Conservation (phyloP, 2,888 invertebrate genomes). For the Platycnemis pennipes region DNA sequence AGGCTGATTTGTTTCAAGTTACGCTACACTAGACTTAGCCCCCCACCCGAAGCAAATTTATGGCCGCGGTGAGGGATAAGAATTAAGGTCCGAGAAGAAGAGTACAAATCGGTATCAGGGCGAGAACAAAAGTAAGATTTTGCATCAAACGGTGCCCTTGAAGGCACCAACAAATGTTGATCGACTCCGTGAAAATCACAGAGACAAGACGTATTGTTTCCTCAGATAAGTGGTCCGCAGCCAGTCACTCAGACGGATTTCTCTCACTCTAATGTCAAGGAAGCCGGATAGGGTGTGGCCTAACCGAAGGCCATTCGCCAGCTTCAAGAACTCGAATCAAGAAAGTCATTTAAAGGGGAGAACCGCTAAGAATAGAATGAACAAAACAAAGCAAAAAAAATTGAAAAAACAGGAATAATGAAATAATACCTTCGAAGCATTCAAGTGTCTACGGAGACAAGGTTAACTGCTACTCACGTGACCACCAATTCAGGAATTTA, state of each 20-base stretch:
- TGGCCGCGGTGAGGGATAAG: no score
- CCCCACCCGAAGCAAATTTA: no score
- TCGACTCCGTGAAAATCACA: background rate
- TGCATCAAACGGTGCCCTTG: no score
- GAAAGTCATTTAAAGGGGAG: background rate
- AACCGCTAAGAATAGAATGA: background rate
- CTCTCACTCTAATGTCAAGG: conserved; percentile 8
- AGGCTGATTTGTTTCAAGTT: no score
- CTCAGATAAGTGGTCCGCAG: background rate
- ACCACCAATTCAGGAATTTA: background rate
- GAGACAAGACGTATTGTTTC: background rate
- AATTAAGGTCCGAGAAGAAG: no score
- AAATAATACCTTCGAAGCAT: background rate
- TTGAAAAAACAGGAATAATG: background rate
- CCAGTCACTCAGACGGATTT: background rate
- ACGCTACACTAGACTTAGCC: no score
- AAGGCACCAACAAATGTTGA: background rate
- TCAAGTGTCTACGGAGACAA: background rate
- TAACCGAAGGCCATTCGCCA: background rate
- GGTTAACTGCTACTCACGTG: background rate
- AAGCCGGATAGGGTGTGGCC: conserved; percentile 14
- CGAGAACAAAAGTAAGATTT: no score
- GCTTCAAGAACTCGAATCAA: background rate
- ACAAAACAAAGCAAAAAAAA: background rate
- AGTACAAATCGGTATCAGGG: no score